Conservation (phyloP, 2,888 invertebrate genomes). For the Synanthedon formicaeformis region DNA sequence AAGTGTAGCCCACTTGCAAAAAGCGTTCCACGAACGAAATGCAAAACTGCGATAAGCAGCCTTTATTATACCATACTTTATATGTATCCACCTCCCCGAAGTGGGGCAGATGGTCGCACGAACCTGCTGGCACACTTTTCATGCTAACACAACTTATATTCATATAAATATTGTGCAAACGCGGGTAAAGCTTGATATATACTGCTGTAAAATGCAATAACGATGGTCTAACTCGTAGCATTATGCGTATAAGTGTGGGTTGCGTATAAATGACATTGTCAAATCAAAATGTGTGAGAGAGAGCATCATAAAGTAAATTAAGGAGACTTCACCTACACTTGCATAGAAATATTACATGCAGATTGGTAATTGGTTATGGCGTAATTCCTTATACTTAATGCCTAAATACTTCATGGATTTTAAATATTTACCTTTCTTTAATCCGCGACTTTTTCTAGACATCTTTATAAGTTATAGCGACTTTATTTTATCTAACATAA, state of each 20-base stretch:
- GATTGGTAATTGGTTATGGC: too few relatives aligned
- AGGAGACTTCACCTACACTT: too few relatives aligned
- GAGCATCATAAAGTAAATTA: too few relatives aligned
- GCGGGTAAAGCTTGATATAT: background rate
- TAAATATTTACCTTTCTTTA: too few relatives aligned
- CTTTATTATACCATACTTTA: background rate
- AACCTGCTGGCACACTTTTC: conserved; percentile 15
- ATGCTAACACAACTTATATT: conserved; percentile 1
- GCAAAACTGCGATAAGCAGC: conserved; percentile 1
- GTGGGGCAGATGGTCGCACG: conserved; percentile 15
- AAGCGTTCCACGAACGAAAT: conserved; percentile 1
- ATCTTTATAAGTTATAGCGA: too few relatives aligned
- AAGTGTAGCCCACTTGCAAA: background rate
- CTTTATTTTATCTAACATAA: too few relatives aligned
- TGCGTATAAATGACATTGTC: background rate
- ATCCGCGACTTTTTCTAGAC: too few relatives aligned
- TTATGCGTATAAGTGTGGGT: background rate
- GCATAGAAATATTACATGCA: too few relatives aligned
- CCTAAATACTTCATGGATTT: too few relatives aligned
- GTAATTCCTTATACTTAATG: too few relatives aligned
- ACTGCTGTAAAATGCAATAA: background rate
- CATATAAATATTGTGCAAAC: background rate
- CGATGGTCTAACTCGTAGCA: background rate
- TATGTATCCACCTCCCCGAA: conserved; percentile 4
- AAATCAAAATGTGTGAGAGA: too few relatives aligned